These are phyloP conservation scores for Ommatoiulus sabulosus DNA, from an alignment of 2,888 invertebrate genomes.

Conservation along the genomic window DNA sequence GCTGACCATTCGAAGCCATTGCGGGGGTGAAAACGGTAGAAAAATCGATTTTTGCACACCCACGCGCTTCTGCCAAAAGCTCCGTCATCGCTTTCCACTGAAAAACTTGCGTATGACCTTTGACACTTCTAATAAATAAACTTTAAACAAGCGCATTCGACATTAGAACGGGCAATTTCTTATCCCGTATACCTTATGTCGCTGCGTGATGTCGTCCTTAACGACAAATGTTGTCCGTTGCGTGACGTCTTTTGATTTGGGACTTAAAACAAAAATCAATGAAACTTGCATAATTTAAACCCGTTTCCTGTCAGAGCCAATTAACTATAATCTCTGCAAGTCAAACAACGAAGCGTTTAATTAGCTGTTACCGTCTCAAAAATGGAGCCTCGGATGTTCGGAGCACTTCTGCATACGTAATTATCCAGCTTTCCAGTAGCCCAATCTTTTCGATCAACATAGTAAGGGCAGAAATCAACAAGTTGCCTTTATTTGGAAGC, in stretches of 20 bases:
- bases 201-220: neutral
- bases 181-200: neutral
- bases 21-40: neutral
- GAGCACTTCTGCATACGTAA: neutral
- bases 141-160: neutral
- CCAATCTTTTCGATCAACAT: neutral
- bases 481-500: neutral
- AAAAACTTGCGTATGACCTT: neutral
- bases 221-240: neutral
- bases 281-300: neutral
- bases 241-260: neutral
- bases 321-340: neutral
- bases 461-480: neutral
- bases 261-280: neutral
- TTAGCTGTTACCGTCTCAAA: neutral
- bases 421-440: neutral
- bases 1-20: neutral
- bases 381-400: neutral
- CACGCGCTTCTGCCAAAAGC: neutral
- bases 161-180: neutral
- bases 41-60: neutral
- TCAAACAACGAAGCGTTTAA: conserved; percentile 14
- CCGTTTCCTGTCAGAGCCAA: neutral
- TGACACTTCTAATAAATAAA: conserved; percentile 2
- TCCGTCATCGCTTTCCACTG: neutral